Percentiles rank a stretch among this genome's conserved stretches.
Conservation (phyloP, 1,140 invertebrate genomes). For the Bilobella aurantiaca region DNA sequence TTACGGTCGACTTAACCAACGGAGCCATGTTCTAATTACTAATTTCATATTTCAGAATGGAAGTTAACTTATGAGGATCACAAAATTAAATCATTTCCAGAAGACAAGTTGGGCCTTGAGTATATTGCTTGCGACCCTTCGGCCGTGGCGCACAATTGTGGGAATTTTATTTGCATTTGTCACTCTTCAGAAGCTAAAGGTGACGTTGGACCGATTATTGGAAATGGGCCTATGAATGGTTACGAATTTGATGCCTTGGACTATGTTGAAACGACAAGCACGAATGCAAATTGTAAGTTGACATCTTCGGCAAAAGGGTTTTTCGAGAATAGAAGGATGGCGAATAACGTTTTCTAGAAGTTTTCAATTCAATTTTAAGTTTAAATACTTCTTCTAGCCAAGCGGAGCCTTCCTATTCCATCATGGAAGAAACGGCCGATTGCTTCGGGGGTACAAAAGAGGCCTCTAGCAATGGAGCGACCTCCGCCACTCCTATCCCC, state of each 20-base stretch:
- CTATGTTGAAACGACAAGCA: neutral
- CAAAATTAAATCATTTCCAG: neutral
- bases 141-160: neutral
- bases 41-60: conserved; percentile 14
- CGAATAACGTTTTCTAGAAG: neutral
- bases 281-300: too few relatives aligned
- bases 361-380: neutral
- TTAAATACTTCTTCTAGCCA: too few relatives aligned
- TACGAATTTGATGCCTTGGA: neutral
- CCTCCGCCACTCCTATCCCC: neutral
- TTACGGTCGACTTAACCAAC: neutral
- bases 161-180: neutral
- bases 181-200: neutral
- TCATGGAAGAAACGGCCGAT: neutral
- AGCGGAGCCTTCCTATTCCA: too few relatives aligned
- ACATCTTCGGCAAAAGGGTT: too few relatives aligned
- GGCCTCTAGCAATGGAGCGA: neutral
- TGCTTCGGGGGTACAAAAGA: neutral
- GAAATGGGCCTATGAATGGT: neutral
- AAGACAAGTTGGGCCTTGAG: neutral
- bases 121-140: neutral
- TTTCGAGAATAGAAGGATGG: neutral
- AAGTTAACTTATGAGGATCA: conserved; percentile 6
- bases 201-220: neutral
- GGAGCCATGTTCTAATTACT: neutral